These are phyloP conservation scores for Ceratina calcarata DNA, from an alignment of 1,140 invertebrate genomes.

Conservation along the genomic window DNA sequence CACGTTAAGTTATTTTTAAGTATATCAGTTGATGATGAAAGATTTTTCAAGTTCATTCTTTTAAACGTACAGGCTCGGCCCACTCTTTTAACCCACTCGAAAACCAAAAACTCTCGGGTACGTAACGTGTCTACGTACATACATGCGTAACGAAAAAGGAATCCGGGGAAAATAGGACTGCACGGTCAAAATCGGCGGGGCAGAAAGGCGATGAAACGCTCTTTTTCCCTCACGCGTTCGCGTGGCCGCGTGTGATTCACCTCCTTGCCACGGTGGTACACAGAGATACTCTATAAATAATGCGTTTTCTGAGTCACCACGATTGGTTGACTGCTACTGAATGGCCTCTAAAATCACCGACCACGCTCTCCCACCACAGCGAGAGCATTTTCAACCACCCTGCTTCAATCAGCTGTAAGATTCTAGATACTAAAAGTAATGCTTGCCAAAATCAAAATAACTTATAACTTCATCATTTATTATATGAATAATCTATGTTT, in stretches of 20 bases:
- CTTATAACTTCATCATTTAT: too few species aligned
- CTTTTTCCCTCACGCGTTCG: background rate
- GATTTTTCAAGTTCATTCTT: too few species aligned
- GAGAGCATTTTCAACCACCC: background rate
- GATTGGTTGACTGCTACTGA: background rate
- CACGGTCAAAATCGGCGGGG: background rate
- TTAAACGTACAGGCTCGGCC: background rate
- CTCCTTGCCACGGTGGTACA: constrained; percentile 1
- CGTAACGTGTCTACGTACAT: constrained; percentile 3
- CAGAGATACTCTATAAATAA: constrained; percentile 63
- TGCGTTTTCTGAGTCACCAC: constrained; percentile 60
- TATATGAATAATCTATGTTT: too few species aligned
- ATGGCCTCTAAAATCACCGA: constrained; percentile 34
- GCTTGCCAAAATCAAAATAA: too few species aligned
- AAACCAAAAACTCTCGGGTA: constrained; percentile 18
- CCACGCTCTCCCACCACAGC: background rate
- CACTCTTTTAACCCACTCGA: background rate
- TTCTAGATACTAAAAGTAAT: too few species aligned
- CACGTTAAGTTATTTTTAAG: too few species aligned
- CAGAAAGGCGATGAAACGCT: background rate
- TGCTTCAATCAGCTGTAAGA: too few species aligned
- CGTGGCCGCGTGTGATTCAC: constrained; percentile 27
- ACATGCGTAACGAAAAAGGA: constrained; percentile 26
- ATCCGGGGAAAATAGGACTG: constrained; percentile 24
- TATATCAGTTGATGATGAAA: too few species aligned